Conservation (phyloP, 2,797 vertebrate genomes). For the Pseudochaenichthys georgianus region DNA sequence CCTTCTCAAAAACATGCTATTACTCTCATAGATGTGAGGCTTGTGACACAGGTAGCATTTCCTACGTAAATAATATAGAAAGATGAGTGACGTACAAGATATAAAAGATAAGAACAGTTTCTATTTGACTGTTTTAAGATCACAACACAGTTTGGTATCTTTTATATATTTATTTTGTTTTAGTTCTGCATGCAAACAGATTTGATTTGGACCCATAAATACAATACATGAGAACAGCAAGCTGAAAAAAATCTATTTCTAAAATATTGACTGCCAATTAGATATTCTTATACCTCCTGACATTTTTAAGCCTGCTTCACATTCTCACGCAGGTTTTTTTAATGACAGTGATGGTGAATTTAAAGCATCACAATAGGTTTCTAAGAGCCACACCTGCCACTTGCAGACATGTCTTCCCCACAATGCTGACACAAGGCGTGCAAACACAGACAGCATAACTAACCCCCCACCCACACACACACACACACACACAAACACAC, state of each 20-base stretch:
- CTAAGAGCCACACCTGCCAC: constrained; percentile 64
- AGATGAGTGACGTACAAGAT: constrained; percentile 6
- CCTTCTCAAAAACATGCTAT: constrained; percentile 64
- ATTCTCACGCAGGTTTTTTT: constrained; percentile 9
- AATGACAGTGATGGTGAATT: constrained; percentile 37
- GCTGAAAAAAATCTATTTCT: neutral
- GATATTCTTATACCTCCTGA: constrained; percentile 14
- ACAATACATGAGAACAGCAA: neutral
- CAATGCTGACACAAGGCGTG: constrained; percentile 60
- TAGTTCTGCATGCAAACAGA: neutral
- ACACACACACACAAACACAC: constrained; percentile 11
- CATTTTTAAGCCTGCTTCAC: constrained; percentile 31
- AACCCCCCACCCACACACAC: constrained; percentile 29
- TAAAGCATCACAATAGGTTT: constrained; percentile 44
- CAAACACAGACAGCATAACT: constrained; percentile 62
- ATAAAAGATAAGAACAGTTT: neutral
- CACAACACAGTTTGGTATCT: neutral
- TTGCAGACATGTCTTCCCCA: constrained; percentile 63
- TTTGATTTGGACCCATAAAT: neutral
- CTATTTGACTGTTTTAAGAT: neutral
- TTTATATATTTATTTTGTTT: too few species aligned
- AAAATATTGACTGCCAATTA: neutral
- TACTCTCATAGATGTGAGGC: constrained; percentile 36
- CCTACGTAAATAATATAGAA: constrained; percentile 31
- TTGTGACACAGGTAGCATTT: constrained; percentile 49